Evolutionary conservation across 2,113 vertebrate species (phyloP).

Genomic region (Labrus mixtus): DNA sequence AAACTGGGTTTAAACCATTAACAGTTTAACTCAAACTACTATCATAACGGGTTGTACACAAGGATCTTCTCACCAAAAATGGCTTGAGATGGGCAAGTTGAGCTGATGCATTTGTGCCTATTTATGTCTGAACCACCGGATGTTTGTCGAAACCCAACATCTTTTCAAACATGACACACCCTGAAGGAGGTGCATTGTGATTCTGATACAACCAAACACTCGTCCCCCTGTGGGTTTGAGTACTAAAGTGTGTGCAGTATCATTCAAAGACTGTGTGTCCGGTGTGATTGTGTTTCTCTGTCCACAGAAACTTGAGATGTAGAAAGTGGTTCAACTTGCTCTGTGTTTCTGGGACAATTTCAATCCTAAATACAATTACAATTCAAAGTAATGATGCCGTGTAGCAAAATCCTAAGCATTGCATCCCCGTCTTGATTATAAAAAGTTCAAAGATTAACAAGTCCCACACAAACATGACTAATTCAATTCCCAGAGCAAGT

Average conservation of each 20-base stretch:
- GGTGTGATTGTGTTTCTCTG: background rate
- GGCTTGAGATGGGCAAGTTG: background rate
- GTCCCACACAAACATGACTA: background rate
- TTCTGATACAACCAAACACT: conserved; percentile 6
- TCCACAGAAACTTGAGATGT: background rate
- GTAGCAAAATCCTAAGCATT: background rate
- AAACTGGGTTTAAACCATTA: background rate
- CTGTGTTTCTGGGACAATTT: background rate
- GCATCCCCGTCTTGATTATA: background rate
- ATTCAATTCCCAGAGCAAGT: conserved; percentile 48
- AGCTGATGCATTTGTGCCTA: background rate
- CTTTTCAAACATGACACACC: background rate
- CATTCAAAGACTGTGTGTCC: background rate
- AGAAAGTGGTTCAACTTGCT: conserved; percentile 4
- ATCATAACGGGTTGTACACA: background rate
- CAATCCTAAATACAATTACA: background rate
- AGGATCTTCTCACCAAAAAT: background rate
- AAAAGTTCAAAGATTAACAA: conserved; percentile 16
- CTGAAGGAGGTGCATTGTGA: conserved; percentile 5
- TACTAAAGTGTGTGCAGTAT: background rate
- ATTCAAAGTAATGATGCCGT: background rate
- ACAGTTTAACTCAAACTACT: background rate
- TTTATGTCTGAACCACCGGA: background rate
- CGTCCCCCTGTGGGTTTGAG: background rate
- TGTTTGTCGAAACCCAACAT: background rate